Evolutionary conservation across 1,140 invertebrate species (phyloP), one percentile per base, ranked within the genome.

Genomic region (Euura saliciscinereae): DNA sequence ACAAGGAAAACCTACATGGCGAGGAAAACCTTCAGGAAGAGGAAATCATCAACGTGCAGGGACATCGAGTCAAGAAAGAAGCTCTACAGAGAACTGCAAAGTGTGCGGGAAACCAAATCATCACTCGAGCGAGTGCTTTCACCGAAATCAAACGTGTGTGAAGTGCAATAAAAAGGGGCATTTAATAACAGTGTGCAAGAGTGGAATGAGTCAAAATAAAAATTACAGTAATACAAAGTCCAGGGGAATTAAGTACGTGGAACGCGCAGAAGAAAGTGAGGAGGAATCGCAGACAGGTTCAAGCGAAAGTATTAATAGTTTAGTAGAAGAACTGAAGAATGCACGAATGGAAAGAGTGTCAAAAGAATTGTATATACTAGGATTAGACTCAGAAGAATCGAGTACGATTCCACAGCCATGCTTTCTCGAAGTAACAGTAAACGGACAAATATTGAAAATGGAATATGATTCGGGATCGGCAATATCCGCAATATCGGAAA

Each of bases 381-480:
- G 66, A 8, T 8, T 44, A 68, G 43, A 6, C 0, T 1, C 44
- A n/a, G n/a, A 43, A 11, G 45, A 68, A 42, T 11, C 11, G 5
- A n/a, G 28, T 8, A 8, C 13, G n/a, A 4, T 68, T 8, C 66
- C 66, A 42, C 7, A 68, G 5, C 66, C 66, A n/a, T 44, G 43
- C 11, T 6, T 6, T 66, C 7, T 11, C 6, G 6, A 66, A 7
- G 6, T 6, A 43, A 43, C 5, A 66, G 65, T 66, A 66, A 66
- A 66, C 45, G 45, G 45, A 43, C 44, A 68, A 68, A 43, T 11
- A n/a, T 44, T 68, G 10, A 43, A 42, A n/a, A 68, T 68, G 66
- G 66, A 68, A 44, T 68, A 68, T 68, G 66, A 68, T 68, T n/a
- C 66, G 28, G 66, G 66, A 11, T 43, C 66, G 4, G 66, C 43